Base-by-base conservation (phyloP, 2,888 invertebrate species). In the Patella caerulea region DNA sequence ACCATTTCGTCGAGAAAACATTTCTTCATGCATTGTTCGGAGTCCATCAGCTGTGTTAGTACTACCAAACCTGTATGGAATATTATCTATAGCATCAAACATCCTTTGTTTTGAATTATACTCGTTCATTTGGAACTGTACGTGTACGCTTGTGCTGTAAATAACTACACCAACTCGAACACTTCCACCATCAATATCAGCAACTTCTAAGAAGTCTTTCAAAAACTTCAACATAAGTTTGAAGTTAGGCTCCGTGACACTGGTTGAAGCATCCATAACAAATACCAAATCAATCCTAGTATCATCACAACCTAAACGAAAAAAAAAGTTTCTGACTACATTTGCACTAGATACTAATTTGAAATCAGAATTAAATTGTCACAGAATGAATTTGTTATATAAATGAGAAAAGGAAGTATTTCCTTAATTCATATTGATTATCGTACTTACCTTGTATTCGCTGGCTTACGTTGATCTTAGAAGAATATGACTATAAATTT, bases 21-120 rank as follows among this genome's bases (percentile, higher is more conserved):
- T 85, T 59, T 83, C 77, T 19, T 76, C 78, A 12, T 86, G 80
- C 86, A 88, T 86, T n/a, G 86, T 82, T 9, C 83, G 77, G 0
- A 90, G 80, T 14, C 86, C 89, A 73, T 86, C 87, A 24, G 87
- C 88, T 1, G 90, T 90, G 82, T 90, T 89, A 12, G 90, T 90
- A 77, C 88, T 88, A 52, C 88, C 88, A 74, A 86, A 87, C 29
- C 83, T 81, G 71, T 87, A 88, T 17, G 84, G 85, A 59, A 88
- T 87, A 2, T 81, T 74, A 71, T 85, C 86, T 52, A 89, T 84
- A 29, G 88, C 88, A 7, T 78, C 77, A 74, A 82, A 83, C 0
- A 89, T 78, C 9, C 85, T 88, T 7, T 80, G 77, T 71, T 84
- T 86, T 0, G 80, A 84, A 0, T 14, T 77, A 79, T 82, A 86